Base-by-base conservation (phyloP, 2,797 vertebrate genomes). In the Brachymystax lenok region DNA sequence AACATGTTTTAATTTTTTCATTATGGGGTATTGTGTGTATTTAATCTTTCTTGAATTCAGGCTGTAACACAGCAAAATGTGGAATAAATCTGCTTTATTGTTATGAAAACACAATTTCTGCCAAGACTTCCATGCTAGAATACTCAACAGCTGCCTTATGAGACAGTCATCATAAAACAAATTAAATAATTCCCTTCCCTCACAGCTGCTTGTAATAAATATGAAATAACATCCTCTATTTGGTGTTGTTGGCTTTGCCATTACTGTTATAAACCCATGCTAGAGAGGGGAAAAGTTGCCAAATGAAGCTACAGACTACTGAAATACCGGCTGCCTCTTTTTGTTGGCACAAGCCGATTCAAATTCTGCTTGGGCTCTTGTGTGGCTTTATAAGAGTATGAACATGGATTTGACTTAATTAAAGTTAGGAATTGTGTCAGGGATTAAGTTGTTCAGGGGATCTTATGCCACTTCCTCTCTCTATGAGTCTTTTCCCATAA, bases 381-480 rank as follows among this genome's bases (percentile, higher is more conserved):
- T 85, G 83, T 81, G 88, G 84, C 71, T 90, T 85, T 90, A 91
- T 90, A 88, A 89, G 21, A 24, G 83, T 86, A 85, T 69, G 88
- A 90, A 92, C 90, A 92, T 74, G 91, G 91, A 91, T 92, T 91
- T 88, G 85, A 92, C 88, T 88, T 92, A 93, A 93, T 93, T 91
- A 93, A 94, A 94, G 86, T 92, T 88, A 83, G 79, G 92, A 92
- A 94, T 94, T 94, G 94, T 92, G 91, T 85, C 73, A 83, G 84
- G 91, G 93, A 93, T 95, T 94, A 94, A 93, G 90, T 93, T 93
- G 92, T 94, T 92, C 90, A 84, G 84, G 79, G 86, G 87, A 91
- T 93, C 87, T 88, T 87, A 84, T 83, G 82, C 81, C 85, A 89
- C 79, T 87, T 81, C 72, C 82, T 90, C 88, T 84, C 83, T 82